Base-by-base conservation (phyloP, 2,113 vertebrate species). In the Notothenia rossii region DNA sequence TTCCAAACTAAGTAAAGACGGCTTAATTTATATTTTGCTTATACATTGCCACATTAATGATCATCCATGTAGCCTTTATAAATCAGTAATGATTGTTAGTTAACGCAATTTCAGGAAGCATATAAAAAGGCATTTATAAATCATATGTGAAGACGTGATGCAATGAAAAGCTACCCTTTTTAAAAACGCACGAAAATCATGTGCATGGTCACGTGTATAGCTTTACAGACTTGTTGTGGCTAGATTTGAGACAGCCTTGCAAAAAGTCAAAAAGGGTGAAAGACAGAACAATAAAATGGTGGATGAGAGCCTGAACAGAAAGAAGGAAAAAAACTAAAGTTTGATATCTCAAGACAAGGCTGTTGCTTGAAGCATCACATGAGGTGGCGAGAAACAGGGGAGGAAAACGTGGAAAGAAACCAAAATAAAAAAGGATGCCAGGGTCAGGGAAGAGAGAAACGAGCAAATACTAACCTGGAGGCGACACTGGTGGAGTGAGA, bases 401-500 rank as follows among this genome's bases (percentile, higher is more conserved):
- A 14, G 63, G 45, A 50, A 73, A 40, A 79, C 60, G 22, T 63
- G 69, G 66, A 20, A 54, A 46, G 46, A 77, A 10, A 49, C 74
- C 10, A 53, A 68, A 46, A 36, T 58, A 6, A 59, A 62, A 13
- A 69, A 72, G 20, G n/a, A 59, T 66, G 40, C 45, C 7, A 13
- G 1, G 51, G 56, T 61, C 15, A 7, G 45, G 12, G 53, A 65
- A 63, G 69, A 40, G 29, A 50, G 69, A 45, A 68, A 81, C 85
- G 72, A 91, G 82, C 84, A 89, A 85, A 89, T 95, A 99, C 98
- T 98, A 95, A 99, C 98, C 98, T 99, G 96, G 97, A 97, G 86
- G 98, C 94, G 95, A 98, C 93, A 94, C 98, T 99, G 97, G 93
- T 92, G 91, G 92, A 91, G 48, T 82, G 95, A 90, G 94, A 94